These are phyloP conservation scores for Hippolais icterina DNA, from an alignment of 2,113 vertebrate genomes.

Conservation along the genomic window DNA sequence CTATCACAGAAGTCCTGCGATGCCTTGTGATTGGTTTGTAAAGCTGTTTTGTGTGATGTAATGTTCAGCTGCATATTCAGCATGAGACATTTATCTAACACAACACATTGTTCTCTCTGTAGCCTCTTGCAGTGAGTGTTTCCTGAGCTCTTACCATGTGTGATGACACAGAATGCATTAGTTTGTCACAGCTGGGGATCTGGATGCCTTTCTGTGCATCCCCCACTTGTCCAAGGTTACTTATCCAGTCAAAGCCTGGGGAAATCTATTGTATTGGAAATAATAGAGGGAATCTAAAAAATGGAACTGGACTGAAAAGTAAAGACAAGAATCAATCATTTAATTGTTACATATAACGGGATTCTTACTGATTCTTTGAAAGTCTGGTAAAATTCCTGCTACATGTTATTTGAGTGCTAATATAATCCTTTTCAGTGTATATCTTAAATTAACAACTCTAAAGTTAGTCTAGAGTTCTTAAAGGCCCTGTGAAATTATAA, in stretches of 20 bases:
- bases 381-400: neutral
- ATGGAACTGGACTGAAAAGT: neutral
- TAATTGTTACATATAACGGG: neutral
- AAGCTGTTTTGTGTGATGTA: conserved; percentile 32
- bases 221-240: neutral
- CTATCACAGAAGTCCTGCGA: neutral
- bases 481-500: neutral
- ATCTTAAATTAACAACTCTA: neutral
- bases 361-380: neutral
- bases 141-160: neutral
- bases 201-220: neutral
- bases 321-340: neutral
- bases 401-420: neutral
- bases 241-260: neutral
- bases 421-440: neutral
- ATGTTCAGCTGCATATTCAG: conserved; percentile 58
- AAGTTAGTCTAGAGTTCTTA: neutral
- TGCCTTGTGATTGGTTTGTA: neutral
- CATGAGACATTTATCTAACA: neutral
- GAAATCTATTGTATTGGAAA: neutral
- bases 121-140: neutral
- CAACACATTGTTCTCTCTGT: conserved; percentile 14
- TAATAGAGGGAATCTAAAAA: neutral
- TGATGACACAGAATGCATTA: neutral
- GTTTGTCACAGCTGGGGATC: neutral